These are phyloP conservation scores for Tetragnatha versicolor DNA, from an alignment of 1,140 invertebrate species.

Conservation along the genomic window DNA sequence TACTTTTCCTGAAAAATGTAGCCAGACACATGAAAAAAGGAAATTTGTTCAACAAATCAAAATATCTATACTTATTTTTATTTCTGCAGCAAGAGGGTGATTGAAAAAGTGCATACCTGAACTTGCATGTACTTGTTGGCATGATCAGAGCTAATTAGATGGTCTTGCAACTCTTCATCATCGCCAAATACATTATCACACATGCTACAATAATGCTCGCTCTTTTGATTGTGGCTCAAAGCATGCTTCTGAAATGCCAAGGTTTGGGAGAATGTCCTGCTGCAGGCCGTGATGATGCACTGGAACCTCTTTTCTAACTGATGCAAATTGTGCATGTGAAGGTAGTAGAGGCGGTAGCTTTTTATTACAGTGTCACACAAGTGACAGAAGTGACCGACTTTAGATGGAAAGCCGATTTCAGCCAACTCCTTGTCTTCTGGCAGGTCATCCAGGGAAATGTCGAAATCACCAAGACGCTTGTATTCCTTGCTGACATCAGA, in stretches of 20 bases:
- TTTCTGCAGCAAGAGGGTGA: too few relatives aligned
- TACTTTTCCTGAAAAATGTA: slow-evolving; percentile 57
- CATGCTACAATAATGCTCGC: slow-evolving; percentile 56
- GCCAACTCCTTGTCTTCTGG: slow-evolving; percentile 57
- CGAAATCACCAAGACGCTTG: slow-evolving; percentile 35
- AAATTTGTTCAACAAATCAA: too few relatives aligned
- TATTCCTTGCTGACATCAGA: slow-evolving; percentile 43
- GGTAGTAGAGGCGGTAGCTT: slow-evolving; percentile 59
- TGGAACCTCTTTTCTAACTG: slow-evolving; percentile 59
- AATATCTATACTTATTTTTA: too few relatives aligned
- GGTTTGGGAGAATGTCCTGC: slow-evolving; percentile 55
- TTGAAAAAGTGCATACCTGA: slow-evolving; percentile 40
- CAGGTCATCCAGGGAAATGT: slow-evolving; percentile 49
- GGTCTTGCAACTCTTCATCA: slow-evolving; percentile 58
- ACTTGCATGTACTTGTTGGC: slow-evolving; percentile 59
- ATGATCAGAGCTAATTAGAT: slow-evolving; percentile 59
- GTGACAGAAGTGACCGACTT: slow-evolving; percentile 60
- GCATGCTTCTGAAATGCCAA: slow-evolving; percentile 57
- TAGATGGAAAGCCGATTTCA: slow-evolving; percentile 58
- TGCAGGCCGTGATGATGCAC: slow-evolving; percentile 58
- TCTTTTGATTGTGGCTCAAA: slow-evolving; percentile 56
- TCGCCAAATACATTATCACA: slow-evolving; percentile 59
- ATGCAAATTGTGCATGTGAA: slow-evolving; percentile 61
- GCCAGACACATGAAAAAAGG: neutral
- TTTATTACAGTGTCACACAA: slow-evolving; percentile 60